Base-by-base conservation (phyloP, 2,113 vertebrate species). In the Tenrec ecaudatus region DNA sequence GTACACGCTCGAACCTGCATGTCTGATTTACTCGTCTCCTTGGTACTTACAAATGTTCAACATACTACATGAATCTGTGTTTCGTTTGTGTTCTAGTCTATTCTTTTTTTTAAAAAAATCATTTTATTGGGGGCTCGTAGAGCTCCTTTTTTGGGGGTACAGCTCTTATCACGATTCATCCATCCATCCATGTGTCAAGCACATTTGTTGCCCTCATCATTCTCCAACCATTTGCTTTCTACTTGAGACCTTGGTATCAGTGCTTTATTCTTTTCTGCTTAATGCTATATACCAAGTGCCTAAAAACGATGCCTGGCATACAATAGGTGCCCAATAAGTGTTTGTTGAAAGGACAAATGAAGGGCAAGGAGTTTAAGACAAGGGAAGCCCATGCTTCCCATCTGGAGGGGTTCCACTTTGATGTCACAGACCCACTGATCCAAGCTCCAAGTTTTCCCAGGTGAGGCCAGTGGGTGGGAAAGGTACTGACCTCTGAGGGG, bases 401-500 rank as follows among this genome's bases (percentile, higher is more conserved):
- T 17, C 60, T 60, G 33, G 40, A 88, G 19, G 53, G 43, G 11
- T 53, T 82, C 6, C 0, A 60, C 20, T 25, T 77, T 77, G 29
- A 84, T 71, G 88, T 78, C 36, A 84, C 80, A 84, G 33, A 69
- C 31, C 16, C 77, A 36, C 31, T 75, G 5, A 27, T 82, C 40
- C 29, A 93, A 93, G 81, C 38, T 78, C 60, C 83, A 38, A 33
- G 33, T 58, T 84, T 14, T 73, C 77, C 36, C 23, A 60, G 60
- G 29, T 15, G 17, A 38, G 43, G 53, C 23, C 62, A 89, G 79
- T 38, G 80, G 64, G 53, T 43, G 60, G 60, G 27, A 20, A 10
- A 60, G 9, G 16, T 77, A 12, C 90, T 97, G 95, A 99, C 99
- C 98, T 99, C 96, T 99, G 99, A 3, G 98, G 97, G 4, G 68